These are phyloP conservation scores for Macrosiphum euphorbiae DNA, from an alignment of 2,888 invertebrate species.

Conservation along the genomic window DNA sequence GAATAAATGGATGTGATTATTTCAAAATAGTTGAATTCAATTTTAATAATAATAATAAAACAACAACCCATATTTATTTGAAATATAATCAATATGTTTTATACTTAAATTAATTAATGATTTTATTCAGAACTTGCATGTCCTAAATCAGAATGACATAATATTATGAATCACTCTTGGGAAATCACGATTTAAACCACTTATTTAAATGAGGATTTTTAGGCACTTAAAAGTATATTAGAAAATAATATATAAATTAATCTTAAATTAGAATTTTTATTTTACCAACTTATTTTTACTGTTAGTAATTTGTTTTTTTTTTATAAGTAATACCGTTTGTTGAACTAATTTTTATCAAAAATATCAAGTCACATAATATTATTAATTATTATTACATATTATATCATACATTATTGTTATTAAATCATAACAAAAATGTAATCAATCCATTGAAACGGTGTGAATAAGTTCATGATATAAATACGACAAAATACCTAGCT, in stretches of 20 bases:
- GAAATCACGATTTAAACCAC: constrained; percentile 31
- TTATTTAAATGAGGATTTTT: not conserved
- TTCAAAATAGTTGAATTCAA: not conserved
- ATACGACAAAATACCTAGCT: no score
- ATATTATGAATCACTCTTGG: constrained; percentile 27
- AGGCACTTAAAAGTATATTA: not conserved
- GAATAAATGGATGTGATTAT: not conserved
- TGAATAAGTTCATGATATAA: no score
- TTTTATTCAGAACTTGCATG: constrained; percentile 23
- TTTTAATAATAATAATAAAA: constrained; percentile 19
- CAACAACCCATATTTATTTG: not conserved
- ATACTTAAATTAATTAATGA: constrained; percentile 11
- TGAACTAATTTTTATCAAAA: not conserved
- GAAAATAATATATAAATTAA: not conserved
- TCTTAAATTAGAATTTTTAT: not conserved
- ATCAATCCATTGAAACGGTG: no score
- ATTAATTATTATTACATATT: no score
- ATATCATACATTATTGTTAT: no score
- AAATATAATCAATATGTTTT: constrained; percentile 12
- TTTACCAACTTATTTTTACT: not conserved
- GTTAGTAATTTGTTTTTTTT: not conserved
- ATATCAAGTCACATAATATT: no score
- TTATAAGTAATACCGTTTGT: not conserved
- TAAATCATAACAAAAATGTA: no score
- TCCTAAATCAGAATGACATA: not conserved